A percentile compares a stretch with the other conserved stretches of the same genome.
Conservation (phyloP, 2,888 invertebrate species). For the Meiosimyza decipiens region DNA sequence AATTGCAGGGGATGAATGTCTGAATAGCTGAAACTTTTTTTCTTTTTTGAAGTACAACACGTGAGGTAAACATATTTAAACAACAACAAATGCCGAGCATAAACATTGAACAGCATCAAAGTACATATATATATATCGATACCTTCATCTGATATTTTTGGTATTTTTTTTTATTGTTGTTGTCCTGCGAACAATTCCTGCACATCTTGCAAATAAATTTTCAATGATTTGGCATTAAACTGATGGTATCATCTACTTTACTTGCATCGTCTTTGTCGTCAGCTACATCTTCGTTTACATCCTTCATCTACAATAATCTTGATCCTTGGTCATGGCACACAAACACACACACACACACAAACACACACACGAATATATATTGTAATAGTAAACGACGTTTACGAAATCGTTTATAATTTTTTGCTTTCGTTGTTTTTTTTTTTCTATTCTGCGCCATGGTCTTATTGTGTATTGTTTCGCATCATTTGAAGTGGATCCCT, state of each 20-base stretch:
- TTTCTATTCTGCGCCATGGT: no score
- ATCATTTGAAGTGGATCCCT: no score
- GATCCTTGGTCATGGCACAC: conserved; percentile 33
- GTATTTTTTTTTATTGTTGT: no score
- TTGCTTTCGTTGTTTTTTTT: not conserved
- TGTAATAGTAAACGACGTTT: not conserved
- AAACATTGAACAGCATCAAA: no score
- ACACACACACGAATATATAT: conserved; percentile 23
- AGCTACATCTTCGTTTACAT: not conserved
- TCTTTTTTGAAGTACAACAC: no score
- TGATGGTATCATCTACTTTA: not conserved
- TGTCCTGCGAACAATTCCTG: not conserved
- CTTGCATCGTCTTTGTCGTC: not conserved
- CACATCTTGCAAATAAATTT: conserved; percentile 8
- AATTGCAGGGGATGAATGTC: no score
- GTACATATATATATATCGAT: no score
- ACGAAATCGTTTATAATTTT: conserved; percentile 13
- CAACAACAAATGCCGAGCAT: no score
- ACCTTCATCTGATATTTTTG: no score
- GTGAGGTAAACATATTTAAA: no score
- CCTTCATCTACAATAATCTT: not conserved
- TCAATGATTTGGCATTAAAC: conserved; percentile 13
- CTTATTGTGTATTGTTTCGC: not conserved
- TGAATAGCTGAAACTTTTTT: no score
- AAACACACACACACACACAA: conserved; percentile 15